phyloP scores from a whole-genome alignment of 2,113 vertebrate genomes.

The Dolichotis patagonum region DNA sequence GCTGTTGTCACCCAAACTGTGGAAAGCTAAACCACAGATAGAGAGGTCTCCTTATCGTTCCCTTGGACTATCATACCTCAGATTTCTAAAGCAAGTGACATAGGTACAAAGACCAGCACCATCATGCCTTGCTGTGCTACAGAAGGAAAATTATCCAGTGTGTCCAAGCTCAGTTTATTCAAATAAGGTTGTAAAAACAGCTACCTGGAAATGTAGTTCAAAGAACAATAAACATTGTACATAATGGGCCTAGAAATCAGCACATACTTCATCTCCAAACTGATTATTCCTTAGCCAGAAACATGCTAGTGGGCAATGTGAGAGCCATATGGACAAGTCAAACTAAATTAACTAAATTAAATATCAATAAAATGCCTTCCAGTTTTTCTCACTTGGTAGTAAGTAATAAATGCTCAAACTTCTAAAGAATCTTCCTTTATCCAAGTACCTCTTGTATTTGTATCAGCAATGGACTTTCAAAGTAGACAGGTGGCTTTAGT shows the following conservation, averaged over 20 bases:
- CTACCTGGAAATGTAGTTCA: not conserved
- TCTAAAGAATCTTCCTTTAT: not conserved
- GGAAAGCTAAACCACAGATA: not conserved
- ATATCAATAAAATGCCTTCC: conserved; percentile 34
- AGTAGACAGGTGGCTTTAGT: not conserved
- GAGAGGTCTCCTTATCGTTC: not conserved
- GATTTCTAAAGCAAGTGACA: not conserved
- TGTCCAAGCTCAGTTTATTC: not conserved
- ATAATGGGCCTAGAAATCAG: not conserved
- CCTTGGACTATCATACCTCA: not conserved
- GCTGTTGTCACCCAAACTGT: not conserved
- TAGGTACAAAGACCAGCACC: not conserved
- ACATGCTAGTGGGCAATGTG: not conserved
- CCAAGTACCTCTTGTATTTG: not conserved
- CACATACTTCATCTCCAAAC: not conserved
- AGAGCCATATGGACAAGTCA: conserved; percentile 63
- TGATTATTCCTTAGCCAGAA: not conserved
- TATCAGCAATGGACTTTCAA: not conserved
- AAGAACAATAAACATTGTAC: not conserved
- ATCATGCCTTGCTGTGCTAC: not conserved
- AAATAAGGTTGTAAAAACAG: not conserved
- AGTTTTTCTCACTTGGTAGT: not conserved
- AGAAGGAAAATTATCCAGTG: not conserved
- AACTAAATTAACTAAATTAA: conserved; percentile 44
- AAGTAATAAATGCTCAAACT: not conserved